Evolutionary conservation across 1,140 invertebrate genomes (phyloP).

Genomic region (Drosophila baimaii): DNA sequence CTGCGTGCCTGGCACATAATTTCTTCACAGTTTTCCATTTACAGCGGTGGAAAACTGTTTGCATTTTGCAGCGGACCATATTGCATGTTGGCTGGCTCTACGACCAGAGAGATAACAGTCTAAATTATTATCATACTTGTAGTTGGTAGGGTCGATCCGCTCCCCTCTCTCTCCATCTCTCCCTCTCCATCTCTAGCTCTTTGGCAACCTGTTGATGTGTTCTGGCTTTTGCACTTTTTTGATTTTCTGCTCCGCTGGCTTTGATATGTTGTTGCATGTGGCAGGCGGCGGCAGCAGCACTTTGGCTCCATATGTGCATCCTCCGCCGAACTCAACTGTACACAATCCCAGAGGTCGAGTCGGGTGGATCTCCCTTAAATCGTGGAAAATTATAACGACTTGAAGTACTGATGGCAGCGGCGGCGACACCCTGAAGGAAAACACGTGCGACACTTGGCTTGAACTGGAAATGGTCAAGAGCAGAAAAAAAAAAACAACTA

Average conservation of each 20-base stretch:
- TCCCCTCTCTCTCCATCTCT: background rate
- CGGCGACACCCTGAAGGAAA: constrained; percentile 29
- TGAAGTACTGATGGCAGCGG: constrained; percentile 41
- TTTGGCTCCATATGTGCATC: constrained; percentile 23
- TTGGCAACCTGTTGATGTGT: constrained; percentile 55
- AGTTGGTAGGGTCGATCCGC: constrained; percentile 27
- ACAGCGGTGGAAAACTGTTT: constrained; percentile 64
- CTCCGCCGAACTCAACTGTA: constrained; percentile 51
- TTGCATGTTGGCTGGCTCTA: constrained; percentile 62
- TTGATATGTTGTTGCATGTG: constrained; percentile 54
- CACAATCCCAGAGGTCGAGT: constrained; percentile 8
- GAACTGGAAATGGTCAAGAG: constrained; percentile 50
- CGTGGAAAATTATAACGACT: constrained; percentile 50
- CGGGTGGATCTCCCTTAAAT: constrained; percentile 43
- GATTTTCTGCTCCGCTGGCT: constrained; percentile 77
- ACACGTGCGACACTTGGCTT: constrained; percentile 51
- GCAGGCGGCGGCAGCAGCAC: constrained; percentile 36
- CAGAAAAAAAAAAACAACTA: too few species aligned
- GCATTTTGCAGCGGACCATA: constrained; percentile 55
- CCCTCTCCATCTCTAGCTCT: constrained; percentile 23
- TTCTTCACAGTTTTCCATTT: constrained; percentile 68
- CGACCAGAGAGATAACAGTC: constrained; percentile 66
- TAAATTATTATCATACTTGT: constrained; percentile 76
- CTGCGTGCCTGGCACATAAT: constrained; percentile 75
- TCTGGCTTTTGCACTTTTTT: constrained; percentile 64